phyloP scores from a whole-genome alignment of 2,888 invertebrate genomes.

The Apantesis nais region DNA sequence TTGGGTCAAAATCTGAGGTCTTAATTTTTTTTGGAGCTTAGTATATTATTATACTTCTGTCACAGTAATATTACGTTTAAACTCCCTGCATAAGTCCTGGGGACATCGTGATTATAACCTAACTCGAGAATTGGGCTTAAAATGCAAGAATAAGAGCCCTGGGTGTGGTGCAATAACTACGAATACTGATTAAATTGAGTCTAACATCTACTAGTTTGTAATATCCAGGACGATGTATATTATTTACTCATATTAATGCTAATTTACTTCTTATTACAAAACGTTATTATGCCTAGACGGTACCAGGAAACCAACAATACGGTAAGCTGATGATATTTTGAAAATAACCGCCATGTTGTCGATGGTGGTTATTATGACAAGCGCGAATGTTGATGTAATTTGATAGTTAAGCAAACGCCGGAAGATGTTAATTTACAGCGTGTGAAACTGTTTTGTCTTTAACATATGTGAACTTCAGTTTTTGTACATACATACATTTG shows the following conservation, averaged over 20 bases:
- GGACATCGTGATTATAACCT: not conserved
- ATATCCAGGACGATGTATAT: not conserved
- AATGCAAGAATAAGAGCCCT: not conserved
- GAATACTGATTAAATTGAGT: not conserved
- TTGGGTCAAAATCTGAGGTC: not conserved
- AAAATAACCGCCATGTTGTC: slow-evolving; percentile 8
- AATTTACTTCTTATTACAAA: not conserved
- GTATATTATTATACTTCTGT: not conserved
- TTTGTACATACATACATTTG: too few relatives aligned
- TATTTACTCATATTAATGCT: not conserved
- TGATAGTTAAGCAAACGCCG: not conserved
- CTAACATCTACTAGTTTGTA: not conserved
- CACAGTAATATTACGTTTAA: not conserved
- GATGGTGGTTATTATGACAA: not conserved
- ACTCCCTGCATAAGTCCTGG: not conserved
- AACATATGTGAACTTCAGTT: not conserved
- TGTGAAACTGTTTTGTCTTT: not conserved
- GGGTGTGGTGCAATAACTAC: not conserved
- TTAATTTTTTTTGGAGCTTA: not conserved
- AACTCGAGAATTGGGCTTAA: not conserved
- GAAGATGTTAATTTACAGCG: not conserved
- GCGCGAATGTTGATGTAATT: not conserved
- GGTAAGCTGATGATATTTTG: slow-evolving; percentile 12
- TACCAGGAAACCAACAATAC: slow-evolving; percentile 16
- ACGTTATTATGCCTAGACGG: not conserved